Evolutionary conservation across 1,140 invertebrate genomes (phyloP), one percentile per base, ranked within the genome.

Genomic region (Zaprionus capensis): DNA sequence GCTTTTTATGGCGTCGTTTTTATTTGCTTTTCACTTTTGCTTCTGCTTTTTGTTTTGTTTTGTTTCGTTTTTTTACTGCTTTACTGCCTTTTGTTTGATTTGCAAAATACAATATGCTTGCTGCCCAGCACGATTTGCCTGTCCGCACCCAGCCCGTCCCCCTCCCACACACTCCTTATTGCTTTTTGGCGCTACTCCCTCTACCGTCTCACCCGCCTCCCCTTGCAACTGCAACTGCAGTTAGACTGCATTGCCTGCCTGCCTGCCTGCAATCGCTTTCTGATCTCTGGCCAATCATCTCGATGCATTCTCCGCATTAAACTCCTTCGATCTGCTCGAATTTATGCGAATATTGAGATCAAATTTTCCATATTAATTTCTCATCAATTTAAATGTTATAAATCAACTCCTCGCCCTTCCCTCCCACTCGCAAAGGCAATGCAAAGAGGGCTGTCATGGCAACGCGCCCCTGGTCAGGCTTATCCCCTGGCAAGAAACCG

Each of bases 41-140:
- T 51, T 58, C 44, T 28, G 22, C n/a, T 58, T 71, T 76, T 61
- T 55, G 53, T 59, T 71, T 77, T 62, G 44, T 55, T 76, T 61
- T 55, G 24, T 55, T 53, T 62, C n/a, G 20, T 36, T 31, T 24
- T 31, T 20, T 63, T 65, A 66, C 36, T 67, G 38, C 56, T 84
- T 76, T 80, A 64, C 68, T 69, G 20, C 75, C 78, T 81, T 91
- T 90, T 91, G 81, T 90, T 86, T 90, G 85, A 90, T 90, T 90
- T 90, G 82, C 61, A 63, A 90, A 90, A 90, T 90, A 86, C 85
- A 90, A 90, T 90, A 90, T 90, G 86, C 82, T 91, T 73, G 79
- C 76, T 80, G 81, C 65, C 86, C 70, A 67, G 38, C 15, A 31
- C 64, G 51, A 66, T 22, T 57, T 65, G 61, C 22, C 67, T 34